These are phyloP conservation scores for Carollia perspicillata DNA, from an alignment of 2,113 vertebrate genomes.

Conservation along the genomic window DNA sequence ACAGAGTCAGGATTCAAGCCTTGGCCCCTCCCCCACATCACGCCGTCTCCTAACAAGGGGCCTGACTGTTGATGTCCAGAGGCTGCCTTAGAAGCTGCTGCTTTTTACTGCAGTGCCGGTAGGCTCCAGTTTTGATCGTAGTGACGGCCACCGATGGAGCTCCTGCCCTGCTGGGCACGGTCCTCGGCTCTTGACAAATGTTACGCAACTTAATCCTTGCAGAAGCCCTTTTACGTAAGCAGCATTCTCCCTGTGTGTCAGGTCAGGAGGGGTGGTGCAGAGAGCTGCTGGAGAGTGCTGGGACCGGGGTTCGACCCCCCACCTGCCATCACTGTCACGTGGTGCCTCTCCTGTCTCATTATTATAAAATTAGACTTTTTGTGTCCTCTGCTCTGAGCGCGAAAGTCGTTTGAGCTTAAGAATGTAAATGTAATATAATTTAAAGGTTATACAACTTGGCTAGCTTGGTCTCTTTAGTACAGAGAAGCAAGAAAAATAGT, in stretches of 20 bases:
- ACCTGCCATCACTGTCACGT: neutral
- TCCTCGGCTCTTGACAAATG: neutral
- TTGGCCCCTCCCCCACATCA: neutral
- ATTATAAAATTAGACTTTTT: neutral
- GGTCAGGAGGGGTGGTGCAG: neutral
- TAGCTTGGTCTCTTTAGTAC: neutral
- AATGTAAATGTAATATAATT: neutral
- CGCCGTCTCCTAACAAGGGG: neutral
- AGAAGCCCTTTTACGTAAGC: neutral
- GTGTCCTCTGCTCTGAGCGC: neutral
- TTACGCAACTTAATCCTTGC: neutral
- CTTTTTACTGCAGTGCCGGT: neutral
- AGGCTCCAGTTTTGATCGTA: neutral
- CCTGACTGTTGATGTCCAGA: neutral
- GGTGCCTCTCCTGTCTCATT: neutral
- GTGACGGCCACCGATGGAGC: fast-evolving
- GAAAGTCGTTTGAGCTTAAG: neutral
- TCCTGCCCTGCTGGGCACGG: neutral
- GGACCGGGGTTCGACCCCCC: neutral
- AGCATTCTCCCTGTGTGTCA: neutral
- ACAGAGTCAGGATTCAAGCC: neutral
- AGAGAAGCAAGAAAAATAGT: neutral
- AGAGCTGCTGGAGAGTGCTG: neutral
- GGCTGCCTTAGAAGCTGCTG: neutral
- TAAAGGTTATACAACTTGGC: neutral